Base-by-base conservation (phyloP, 2,888 invertebrate genomes). In the Serripes groenlandicus region DNA sequence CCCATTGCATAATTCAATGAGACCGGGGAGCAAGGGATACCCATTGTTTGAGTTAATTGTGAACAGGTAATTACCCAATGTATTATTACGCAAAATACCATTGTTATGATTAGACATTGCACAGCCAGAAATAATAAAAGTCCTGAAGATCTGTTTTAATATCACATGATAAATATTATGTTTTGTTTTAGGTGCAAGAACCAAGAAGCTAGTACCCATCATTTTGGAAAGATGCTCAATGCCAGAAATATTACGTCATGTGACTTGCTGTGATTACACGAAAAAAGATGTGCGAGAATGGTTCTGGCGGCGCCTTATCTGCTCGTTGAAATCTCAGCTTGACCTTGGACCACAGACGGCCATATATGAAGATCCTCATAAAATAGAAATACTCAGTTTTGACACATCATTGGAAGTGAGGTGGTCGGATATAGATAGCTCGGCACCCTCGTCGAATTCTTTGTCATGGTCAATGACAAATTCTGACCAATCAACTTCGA, bases 241-340 rank as follows among this genome's bases (percentile, higher is more conserved):
- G 15, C 93, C 93, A 18, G 77, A 88, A 71, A 91, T 92, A 37
- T 87, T 93, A 26, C 85, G 88, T 1, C 89, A 89, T 74, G 86
- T 93, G 56, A 90, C 92, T 2, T 78, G 88, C 75, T 90, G 91
- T 80, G 91, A 93, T 85, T 93, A 88, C 87, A 92, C 93, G 15
- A 91, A 89, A 72, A 79, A 81, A 30, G 91, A 91, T 60, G 78
- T 92, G 15, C 62, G 85, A 7, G 90, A 91, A 34, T 93, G 69
- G 96, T 98, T 30, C 95, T 98, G 91, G 97, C 97, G 76, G 95
- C 97, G 76, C 97, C 97, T 98, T 84, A 97, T 97, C 28, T 97
- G 97, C 85, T 96, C 98, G 34, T 95, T 98, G 80, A 97, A 98
- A 0, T 98, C 98, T 54, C 96, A 96, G 32, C 92, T 96, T 88